Evolutionary conservation across 2,797 vertebrate genomes (phyloP).

Genomic region (Lacerta agilis): DNA sequence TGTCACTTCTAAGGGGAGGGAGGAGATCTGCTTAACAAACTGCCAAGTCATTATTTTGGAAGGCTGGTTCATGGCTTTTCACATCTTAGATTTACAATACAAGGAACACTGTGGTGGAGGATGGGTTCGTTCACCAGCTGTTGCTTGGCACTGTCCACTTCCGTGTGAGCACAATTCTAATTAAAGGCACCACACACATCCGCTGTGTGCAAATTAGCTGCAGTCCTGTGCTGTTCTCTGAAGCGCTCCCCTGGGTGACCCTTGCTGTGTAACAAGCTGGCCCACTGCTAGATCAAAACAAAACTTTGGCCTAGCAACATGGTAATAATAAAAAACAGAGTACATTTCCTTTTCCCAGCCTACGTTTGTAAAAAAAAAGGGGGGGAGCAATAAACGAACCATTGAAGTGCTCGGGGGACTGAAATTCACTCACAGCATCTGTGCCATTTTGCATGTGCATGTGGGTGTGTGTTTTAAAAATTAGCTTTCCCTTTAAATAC

Average conservation of each 20-base stretch:
- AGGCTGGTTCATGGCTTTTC: too few relatives aligned
- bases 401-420: slow-evolving; percentile 36
- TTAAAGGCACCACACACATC: neutral
- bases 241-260: neutral
- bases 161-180: neutral
- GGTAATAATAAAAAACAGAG: neutral
- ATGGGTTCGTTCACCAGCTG: neutral
- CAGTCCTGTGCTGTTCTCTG: neutral
- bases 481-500: slow-evolving; percentile 78
- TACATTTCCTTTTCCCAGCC: slow-evolving; percentile 27
- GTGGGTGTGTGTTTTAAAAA: slow-evolving; percentile 32
- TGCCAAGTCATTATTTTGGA: neutral
- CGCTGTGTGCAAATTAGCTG: neutral
- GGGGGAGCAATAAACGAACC: slow-evolving; percentile 42
- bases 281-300: neutral
- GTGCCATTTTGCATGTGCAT: slow-evolving; percentile 56
- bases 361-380: slow-evolving; percentile 41
- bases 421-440: slow-evolving; percentile 60
- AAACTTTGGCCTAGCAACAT: neutral
- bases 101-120: neutral
- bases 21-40: neutral
- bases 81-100: neutral
- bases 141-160: neutral
- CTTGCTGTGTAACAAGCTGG: neutral
- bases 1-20: too few relatives aligned